These are phyloP conservation scores for Podilymbus podiceps DNA, from an alignment of 2,113 vertebrate species.

Conservation along the genomic window DNA sequence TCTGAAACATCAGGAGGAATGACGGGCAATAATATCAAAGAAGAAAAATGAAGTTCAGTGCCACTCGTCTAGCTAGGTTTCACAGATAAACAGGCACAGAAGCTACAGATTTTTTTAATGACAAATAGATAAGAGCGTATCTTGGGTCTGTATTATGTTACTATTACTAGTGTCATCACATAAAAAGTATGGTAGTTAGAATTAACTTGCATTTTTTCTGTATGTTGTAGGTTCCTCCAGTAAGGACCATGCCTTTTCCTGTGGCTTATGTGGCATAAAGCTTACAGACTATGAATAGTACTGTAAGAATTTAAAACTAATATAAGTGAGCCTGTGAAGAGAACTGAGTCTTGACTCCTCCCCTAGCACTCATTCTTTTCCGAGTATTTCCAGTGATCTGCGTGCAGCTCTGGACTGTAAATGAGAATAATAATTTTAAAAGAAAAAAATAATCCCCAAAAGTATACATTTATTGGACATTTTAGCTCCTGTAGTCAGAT, in stretches of 20 bases:
- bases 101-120: neutral
- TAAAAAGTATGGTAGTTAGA: neutral
- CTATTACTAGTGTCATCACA: neutral
- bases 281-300: neutral
- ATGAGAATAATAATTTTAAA: neutral
- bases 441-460: neutral
- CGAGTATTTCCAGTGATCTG: neutral
- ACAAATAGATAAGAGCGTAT: neutral
- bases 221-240: neutral
- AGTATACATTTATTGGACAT: neutral
- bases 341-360: neutral
- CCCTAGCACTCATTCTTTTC: neutral
- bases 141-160: accelerated
- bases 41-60: neutral
- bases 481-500: neutral
- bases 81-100: neutral
- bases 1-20: neutral
- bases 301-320: neutral
- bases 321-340: neutral
- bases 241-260: neutral
- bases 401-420: neutral
- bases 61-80: neutral
- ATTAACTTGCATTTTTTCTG: neutral
- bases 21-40: neutral
- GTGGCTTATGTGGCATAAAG: neutral